Conservation (phyloP, 2,113 vertebrate genomes). For the Athene cunicularia region DNA sequence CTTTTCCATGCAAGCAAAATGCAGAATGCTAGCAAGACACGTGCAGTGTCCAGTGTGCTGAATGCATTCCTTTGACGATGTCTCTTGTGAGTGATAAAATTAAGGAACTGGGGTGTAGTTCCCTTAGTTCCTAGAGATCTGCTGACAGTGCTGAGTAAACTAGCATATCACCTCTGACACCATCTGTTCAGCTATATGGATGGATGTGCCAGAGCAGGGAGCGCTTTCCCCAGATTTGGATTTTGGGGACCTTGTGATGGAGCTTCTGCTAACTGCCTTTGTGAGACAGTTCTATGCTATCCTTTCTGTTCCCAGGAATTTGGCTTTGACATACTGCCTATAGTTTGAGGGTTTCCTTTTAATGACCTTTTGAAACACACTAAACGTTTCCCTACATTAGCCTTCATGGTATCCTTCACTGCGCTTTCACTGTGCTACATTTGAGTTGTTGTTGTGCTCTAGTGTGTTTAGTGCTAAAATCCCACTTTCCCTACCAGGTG, state of each 20-base stretch:
- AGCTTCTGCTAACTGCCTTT: background rate
- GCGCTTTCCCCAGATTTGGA: background rate
- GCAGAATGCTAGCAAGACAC: background rate
- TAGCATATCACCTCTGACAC: background rate
- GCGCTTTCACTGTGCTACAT: background rate
- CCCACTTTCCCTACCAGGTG: background rate
- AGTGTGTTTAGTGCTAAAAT: background rate
- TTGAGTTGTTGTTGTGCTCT: background rate
- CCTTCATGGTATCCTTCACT: background rate
- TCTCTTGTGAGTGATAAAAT: background rate
- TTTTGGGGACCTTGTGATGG: background rate
- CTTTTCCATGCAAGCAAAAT: background rate
- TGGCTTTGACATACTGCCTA: background rate
- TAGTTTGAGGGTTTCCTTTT: background rate
- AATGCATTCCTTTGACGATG: background rate
- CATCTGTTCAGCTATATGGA: background rate
- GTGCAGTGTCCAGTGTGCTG: background rate
- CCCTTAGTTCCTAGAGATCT: background rate
- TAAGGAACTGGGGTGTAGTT: background rate
- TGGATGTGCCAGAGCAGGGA: background rate
- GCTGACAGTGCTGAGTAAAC: background rate
- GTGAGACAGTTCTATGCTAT: background rate
- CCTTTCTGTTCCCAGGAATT: background rate
- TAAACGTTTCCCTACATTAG: background rate
- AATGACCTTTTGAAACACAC: background rate